Evolutionary conservation across 2,888 invertebrate species (phyloP).

Genomic region (Pseudococcus jackbeardsleyi): DNA sequence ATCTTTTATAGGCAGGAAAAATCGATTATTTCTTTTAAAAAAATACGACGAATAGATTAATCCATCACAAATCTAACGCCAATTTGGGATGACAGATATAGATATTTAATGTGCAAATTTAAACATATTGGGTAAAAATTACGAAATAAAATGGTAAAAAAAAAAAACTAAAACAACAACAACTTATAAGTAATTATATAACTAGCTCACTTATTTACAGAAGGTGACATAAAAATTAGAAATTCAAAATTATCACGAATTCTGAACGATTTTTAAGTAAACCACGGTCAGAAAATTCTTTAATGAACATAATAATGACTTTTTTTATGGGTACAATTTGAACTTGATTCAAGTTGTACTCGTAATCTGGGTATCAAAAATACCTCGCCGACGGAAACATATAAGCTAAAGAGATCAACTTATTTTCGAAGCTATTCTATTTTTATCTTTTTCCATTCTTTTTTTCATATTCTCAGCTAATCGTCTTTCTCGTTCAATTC

Average conservation of each 20-base stretch:
- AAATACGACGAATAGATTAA: background rate
- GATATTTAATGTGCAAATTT: conserved; percentile 1
- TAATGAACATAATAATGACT: background rate
- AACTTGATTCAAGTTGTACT: background rate
- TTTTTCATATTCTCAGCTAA: conserved; percentile 55
- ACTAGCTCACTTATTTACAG: background rate
- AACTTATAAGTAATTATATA: background rate
- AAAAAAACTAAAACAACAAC: background rate
- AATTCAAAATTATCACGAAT: conserved; percentile 26
- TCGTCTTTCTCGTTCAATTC: conserved; percentile 52
- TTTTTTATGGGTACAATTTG: background rate
- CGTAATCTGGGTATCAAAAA: background rate
- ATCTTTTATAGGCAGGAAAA: too few relatives aligned
- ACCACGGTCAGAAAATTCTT: background rate
- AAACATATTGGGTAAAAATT: background rate
- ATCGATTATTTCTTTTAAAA: background rate
- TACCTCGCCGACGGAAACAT: background rate
- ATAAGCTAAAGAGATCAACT: conserved; percentile 30
- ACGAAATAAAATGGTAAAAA: conserved; percentile 14
- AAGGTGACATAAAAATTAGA: background rate
- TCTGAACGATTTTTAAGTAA: background rate
- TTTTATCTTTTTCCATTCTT: conserved; percentile 59
- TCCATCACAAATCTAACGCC: too few relatives aligned
- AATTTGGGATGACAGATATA: background rate
- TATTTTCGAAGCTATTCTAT: conserved; percentile 59